Evolutionary conservation across 2,888 invertebrate species (phyloP).

Genomic region (Caradrina clavipalpis): DNA sequence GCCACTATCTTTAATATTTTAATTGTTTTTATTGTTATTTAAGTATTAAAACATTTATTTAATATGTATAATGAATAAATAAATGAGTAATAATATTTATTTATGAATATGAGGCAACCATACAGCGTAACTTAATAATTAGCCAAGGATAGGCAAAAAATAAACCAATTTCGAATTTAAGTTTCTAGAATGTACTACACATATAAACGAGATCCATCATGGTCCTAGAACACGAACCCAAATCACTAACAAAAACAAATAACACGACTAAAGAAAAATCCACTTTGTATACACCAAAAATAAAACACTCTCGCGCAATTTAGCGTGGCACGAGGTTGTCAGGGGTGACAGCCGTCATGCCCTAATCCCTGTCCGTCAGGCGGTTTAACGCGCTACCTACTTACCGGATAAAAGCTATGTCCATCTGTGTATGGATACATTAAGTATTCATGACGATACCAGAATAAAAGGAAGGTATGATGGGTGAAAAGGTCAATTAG

Average conservation of each 20-base stretch:
- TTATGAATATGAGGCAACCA: too few species aligned
- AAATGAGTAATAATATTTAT: too few species aligned
- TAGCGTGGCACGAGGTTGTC: constrained; percentile 18
- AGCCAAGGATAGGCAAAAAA: too few species aligned
- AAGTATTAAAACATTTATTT: too few species aligned
- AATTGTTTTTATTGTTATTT: too few species aligned
- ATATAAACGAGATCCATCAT: background rate
- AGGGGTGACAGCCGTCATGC: constrained; percentile 57
- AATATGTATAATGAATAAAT: too few species aligned
- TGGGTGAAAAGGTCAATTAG: constrained; percentile 12
- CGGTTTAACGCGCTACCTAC: constrained; percentile 28
- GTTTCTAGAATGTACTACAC: too few species aligned
- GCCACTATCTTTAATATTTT: too few species aligned
- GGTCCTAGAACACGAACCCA: background rate
- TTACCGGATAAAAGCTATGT: constrained; percentile 37
- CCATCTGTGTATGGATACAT: constrained; percentile 15
- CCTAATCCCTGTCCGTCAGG: constrained; percentile 55
- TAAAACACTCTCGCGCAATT: constrained; percentile 54
- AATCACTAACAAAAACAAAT: constrained; percentile 3
- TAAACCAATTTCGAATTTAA: too few species aligned
- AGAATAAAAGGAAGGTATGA: constrained; percentile 16
- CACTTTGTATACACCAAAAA: constrained; percentile 38
- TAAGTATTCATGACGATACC: constrained; percentile 31
- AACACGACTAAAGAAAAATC: constrained; percentile 8
- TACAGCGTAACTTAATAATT: too few species aligned